These are phyloP conservation scores for Lasioglossum villosulum DNA, from an alignment of 2,888 invertebrate genomes.

Conservation along the genomic window DNA sequence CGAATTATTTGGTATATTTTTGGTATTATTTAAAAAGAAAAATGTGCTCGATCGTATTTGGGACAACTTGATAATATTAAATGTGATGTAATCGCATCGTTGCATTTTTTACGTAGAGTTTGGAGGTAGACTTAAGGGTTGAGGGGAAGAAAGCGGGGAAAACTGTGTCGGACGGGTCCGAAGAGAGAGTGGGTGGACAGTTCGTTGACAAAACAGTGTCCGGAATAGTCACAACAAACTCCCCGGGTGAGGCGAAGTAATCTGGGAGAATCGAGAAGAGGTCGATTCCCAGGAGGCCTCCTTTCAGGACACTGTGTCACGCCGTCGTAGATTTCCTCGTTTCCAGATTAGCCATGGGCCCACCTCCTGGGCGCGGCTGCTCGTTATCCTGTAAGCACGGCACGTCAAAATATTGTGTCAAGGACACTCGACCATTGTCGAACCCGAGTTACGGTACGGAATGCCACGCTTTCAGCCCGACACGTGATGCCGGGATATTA, in stretches of 20 bases:
- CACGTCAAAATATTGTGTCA: constrained; percentile 81
- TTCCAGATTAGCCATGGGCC: constrained; percentile 47
- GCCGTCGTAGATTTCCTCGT: constrained; percentile 49
- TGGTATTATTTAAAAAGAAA: too few species aligned
- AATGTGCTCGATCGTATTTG: too few species aligned
- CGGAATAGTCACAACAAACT: constrained; percentile 68
- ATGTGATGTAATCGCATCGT: not conserved
- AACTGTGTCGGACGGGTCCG: not conserved
- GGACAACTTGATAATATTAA: too few species aligned
- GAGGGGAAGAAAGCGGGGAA: not conserved
- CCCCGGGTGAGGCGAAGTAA: constrained; percentile 55
- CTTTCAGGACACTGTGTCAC: constrained; percentile 52
- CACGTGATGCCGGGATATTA: constrained; percentile 10
- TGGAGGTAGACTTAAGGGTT: not conserved
- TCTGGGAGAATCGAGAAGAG: constrained; percentile 33
- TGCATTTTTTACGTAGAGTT: not conserved
- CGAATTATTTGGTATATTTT: too few species aligned
- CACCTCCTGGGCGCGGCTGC: constrained; percentile 44
- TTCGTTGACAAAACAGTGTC: constrained; percentile 69
- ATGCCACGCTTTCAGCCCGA: not conserved
- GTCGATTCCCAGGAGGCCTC: constrained; percentile 59
- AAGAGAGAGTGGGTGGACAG: constrained; percentile 30
- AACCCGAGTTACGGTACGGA: not conserved
- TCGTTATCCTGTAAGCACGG: constrained; percentile 42
- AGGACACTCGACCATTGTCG: constrained; percentile 68